Base-by-base conservation (phyloP, 1,140 invertebrate species). In the Ericerus pela region DNA sequence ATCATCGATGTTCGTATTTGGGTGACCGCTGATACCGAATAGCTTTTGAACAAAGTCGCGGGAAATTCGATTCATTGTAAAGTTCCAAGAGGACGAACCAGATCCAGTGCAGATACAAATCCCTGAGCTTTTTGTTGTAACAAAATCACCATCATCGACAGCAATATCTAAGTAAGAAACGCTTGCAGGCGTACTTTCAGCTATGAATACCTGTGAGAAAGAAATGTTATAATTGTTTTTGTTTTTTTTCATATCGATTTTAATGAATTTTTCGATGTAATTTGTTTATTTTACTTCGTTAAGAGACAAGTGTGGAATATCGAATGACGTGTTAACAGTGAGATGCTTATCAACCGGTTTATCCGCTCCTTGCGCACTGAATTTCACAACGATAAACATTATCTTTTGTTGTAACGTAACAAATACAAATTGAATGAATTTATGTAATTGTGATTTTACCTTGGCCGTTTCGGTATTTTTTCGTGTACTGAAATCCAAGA, bases 21-120 rank as follows among this genome's bases (percentile, higher is more conserved):
- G 22, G 26, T 47, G 41, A 22, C 41, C 41, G 20, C 41, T 47
- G 20, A 47, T 47, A 3, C 20, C 22, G 26, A 96, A 70, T 53
- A 97, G 70, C 57, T 88, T 79, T 28, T 77, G 69, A 0, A 96
- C 83, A 54, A 77, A 81, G 62, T 89, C 80, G 0, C 78, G 73
- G 2, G 83, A 82, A 5, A 98, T 68, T 64, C 91, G 84, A 72
- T 96, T 97, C 58, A 98, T 96, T 70, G 93, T 91, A 60, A 88
- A 86, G 65, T 88, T 86, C 96, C 96, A 99, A 0, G 94, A 96
- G 14, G 93, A 96, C 10, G 93, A 97, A 0, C 96, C 96, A 0
- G 96, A 98, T 22, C 96, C 96, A 0, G 96, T 98, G 60, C 83
- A 89, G 5, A 97, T 80, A 58, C 92, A 97, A 0, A 99, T 67